phyloP scores from a whole-genome alignment of 2,113 vertebrate genomes.

The Baryphthengus martii region DNA sequence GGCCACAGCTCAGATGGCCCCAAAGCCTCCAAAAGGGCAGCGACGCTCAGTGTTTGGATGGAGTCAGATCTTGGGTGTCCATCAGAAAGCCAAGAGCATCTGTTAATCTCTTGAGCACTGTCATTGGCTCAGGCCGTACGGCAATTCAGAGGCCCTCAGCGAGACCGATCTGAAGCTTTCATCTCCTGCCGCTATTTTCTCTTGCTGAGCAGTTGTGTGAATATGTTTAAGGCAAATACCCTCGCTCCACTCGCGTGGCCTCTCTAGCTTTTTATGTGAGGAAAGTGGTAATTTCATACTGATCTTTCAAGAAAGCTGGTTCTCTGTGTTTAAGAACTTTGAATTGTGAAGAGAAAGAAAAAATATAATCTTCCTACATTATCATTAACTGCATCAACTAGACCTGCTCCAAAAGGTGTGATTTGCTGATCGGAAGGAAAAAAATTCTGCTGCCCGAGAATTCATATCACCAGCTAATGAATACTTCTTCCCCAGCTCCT shows the following conservation, averaged over 20 bases:
- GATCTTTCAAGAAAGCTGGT: neutral
- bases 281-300: neutral
- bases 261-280: neutral
- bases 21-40: neutral
- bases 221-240: neutral
- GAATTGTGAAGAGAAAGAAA: constrained; percentile 1
- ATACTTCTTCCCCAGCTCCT: neutral
- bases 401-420: constrained; percentile 27
- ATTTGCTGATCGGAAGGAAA: neutral
- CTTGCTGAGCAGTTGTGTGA: neutral
- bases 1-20: neutral
- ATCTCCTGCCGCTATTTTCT: neutral
- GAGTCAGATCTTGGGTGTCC: neutral
- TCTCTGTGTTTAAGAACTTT: neutral
- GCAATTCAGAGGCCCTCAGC: neutral
- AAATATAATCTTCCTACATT: constrained; percentile 40
- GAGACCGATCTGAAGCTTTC: neutral
- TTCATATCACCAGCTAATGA: neutral
- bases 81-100: neutral
- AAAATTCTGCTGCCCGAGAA: neutral
- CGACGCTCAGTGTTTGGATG: neutral
- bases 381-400: constrained; percentile 57
- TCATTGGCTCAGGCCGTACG: neutral
- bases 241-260: neutral
- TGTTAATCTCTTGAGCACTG: neutral